These are phyloP conservation scores for Phaedon cochleariae DNA, from an alignment of 2,888 invertebrate genomes.

Conservation along the genomic window DNA sequence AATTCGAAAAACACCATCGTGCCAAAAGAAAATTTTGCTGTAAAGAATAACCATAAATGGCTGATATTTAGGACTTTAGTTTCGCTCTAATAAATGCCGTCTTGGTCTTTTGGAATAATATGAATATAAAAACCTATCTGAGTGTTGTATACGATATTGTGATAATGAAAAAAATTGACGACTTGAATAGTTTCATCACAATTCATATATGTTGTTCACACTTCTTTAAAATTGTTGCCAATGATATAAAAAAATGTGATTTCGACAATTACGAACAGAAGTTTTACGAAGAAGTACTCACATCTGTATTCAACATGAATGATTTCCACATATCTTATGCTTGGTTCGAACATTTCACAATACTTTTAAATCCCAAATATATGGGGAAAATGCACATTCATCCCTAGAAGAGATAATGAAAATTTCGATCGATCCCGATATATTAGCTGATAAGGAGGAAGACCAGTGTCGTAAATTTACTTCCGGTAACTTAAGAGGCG, in stretches of 20 bases:
- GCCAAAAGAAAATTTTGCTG: background rate
- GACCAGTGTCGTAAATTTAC: no score
- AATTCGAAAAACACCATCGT: background rate
- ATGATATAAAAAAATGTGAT: background rate
- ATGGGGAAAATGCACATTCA: no score
- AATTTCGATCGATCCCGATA: no score
- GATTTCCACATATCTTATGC: background rate
- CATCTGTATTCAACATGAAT: background rate
- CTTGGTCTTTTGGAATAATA: background rate
- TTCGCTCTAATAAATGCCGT: constrained; percentile 6
- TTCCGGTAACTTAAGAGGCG: no score
- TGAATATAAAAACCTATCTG: no score
- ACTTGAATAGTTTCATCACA: no score
- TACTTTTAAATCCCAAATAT: no score
- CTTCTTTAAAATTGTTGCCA: background rate
- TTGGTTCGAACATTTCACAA: no score
- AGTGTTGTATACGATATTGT: no score
- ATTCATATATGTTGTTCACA: constrained; percentile 6
- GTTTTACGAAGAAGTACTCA: background rate
- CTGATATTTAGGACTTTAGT: constrained; percentile 1
- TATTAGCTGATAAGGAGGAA: no score
- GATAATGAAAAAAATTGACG: no score
- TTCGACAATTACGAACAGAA: background rate
- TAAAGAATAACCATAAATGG: background rate
- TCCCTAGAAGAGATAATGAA: no score